phyloP scores from a whole-genome alignment of 2,888 invertebrate species.

The Pterostichus niger region DNA sequence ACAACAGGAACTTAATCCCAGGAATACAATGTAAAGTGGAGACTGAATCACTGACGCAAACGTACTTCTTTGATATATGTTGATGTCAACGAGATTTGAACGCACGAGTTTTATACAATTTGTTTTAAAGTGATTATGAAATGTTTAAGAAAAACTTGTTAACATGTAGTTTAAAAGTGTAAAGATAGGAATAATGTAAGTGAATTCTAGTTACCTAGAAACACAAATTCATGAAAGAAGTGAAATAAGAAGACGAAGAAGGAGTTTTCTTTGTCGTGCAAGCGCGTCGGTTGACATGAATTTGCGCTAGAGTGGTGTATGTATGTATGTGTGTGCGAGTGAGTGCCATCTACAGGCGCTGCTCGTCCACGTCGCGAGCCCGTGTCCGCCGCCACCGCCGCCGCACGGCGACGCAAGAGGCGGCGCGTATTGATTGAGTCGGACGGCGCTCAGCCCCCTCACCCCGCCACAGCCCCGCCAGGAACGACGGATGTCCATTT shows the following conservation, averaged over 20 bases:
- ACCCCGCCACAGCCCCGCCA: slow-evolving; percentile 68
- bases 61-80: no score
- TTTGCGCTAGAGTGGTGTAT: background rate
- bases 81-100: no score
- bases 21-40: no score
- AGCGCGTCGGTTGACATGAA: slow-evolving; percentile 18
- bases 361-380: slow-evolving; percentile 34
- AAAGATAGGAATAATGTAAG: background rate
- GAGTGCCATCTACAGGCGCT: slow-evolving; percentile 43
- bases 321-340: slow-evolving; percentile 29
- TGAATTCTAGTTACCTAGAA: slow-evolving; percentile 36
- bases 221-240: slow-evolving; percentile 24
- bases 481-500: slow-evolving; percentile 75
- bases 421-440: slow-evolving; percentile 65
- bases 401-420: slow-evolving; percentile 57
- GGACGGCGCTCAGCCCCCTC: slow-evolving; percentile 68
- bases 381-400: slow-evolving; percentile 4
- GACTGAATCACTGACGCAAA: no score
- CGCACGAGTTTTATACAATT: no score
- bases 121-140: no score
- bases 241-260: background rate
- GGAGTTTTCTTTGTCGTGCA: slow-evolving; percentile 11
- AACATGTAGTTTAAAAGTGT: no score
- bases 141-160: no score
- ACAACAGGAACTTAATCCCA: no score